Evolutionary conservation across 2,797 vertebrate species (phyloP).

Genomic region (Schizopygopsis pylzovi): DNA sequence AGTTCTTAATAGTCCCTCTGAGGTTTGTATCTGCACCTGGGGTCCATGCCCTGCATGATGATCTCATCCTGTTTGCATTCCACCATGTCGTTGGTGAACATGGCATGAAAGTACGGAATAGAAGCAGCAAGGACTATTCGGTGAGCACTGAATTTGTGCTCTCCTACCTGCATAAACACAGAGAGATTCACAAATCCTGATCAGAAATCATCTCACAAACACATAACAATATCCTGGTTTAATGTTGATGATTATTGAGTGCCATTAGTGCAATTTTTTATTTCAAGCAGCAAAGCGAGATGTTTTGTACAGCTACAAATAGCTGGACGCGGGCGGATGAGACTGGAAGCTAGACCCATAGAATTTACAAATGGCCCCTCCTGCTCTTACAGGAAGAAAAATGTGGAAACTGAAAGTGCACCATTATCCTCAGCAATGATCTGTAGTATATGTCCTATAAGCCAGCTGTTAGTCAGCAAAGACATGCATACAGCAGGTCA

Average conservation of each 20-base stretch:
- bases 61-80: slow-evolving; percentile 99
- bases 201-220: background rate
- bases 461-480: slow-evolving; percentile 12
- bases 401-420: background rate
- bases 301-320: background rate
- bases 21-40: slow-evolving; percentile 77
- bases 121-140: slow-evolving; percentile 93
- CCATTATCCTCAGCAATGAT: slow-evolving; percentile 6
- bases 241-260: background rate
- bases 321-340: background rate
- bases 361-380: background rate
- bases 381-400: background rate
- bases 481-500: slow-evolving; percentile 19
- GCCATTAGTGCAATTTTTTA: background rate
- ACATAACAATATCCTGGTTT: background rate
- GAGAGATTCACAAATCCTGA: background rate
- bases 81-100: slow-evolving; percentile 99
- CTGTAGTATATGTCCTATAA: slow-evolving; percentile 6
- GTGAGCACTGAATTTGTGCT: slow-evolving; percentile 97
- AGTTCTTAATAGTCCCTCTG: background rate
- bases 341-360: background rate
- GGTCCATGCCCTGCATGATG: slow-evolving; percentile 98
- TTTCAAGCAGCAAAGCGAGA: background rate
- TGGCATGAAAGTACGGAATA: slow-evolving; percentile 96
- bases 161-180: slow-evolving; percentile 82